Percentiles rank a stretch among this genome's conserved stretches.
Conservation (phyloP, 2,888 invertebrate genomes). For the Folsomia candida region DNA sequence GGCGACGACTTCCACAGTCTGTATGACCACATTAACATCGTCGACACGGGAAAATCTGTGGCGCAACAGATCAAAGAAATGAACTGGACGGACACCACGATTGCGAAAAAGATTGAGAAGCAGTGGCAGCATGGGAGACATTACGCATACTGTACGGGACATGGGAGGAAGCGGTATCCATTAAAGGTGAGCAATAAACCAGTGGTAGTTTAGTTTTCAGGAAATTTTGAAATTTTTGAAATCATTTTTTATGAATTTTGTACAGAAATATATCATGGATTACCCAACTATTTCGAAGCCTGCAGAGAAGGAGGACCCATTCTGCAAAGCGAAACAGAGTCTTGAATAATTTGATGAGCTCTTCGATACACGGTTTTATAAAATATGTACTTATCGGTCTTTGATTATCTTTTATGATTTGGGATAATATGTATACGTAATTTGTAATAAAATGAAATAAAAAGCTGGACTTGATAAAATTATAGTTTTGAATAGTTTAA, state of each 20-base stretch:
- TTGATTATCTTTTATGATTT: too few relatives aligned
- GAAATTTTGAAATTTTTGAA: too few relatives aligned
- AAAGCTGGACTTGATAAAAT: too few relatives aligned
- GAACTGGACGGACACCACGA: slow-evolving; percentile 33
- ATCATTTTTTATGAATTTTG: neutral
- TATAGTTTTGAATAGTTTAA: too few relatives aligned
- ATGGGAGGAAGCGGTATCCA: slow-evolving; percentile 24
- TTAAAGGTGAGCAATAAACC: slow-evolving; percentile 23
- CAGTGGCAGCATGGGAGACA: slow-evolving; percentile 39
- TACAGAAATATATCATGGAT: slow-evolving; percentile 22
- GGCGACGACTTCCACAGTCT: slow-evolving; percentile 23
- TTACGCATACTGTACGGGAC: slow-evolving; percentile 34
- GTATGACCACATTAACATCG: slow-evolving; percentile 40
- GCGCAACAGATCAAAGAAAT: slow-evolving; percentile 36
- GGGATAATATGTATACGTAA: too few relatives aligned
- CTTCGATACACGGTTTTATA: too few relatives aligned
- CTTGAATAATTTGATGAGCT: too few relatives aligned
- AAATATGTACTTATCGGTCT: too few relatives aligned
- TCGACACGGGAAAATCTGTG: slow-evolving; percentile 36
- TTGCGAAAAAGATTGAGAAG: slow-evolving; percentile 27
- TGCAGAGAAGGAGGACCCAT: too few relatives aligned
- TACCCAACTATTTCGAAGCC: slow-evolving; percentile 20
- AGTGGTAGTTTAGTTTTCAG: neutral
- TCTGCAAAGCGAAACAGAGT: too few relatives aligned
- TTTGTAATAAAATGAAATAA: too few relatives aligned